Base-by-base conservation (phyloP, 2,888 invertebrate species). In the Andrena marginata region DNA sequence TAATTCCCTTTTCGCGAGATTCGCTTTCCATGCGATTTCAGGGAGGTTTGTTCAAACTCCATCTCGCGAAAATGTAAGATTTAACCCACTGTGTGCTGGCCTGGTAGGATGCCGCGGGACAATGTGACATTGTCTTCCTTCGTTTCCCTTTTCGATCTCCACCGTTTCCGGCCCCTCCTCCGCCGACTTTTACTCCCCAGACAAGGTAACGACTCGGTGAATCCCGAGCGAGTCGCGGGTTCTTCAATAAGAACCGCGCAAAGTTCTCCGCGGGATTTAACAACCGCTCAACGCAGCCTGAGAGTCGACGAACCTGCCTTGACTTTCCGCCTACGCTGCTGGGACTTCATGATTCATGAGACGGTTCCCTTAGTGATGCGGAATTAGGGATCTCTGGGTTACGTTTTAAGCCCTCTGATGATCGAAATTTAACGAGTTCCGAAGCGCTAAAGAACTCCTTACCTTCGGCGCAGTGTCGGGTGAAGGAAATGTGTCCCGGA, bases 241-340 rank as follows among this genome's bases (percentile, higher is more conserved):
- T 26, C 29, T 29, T 63, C 73, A 81, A 74, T 81, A 73, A 81
- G 65, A 80, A 80, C 51, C 23, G 70, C 16, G 20, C 26, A 63
- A 63, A 73, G 62, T 56, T 74, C 54, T 29, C 60, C 56, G 33
- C 49, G 73, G 60, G 73, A 35, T 73, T 82, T 69, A 65, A 81
- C 65, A 70, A 70, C 64, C 68, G 64, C 70, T 65, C 59, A 51
- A 72, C 26, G 62, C 42, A 35, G 31, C 35, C 10, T 10, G 2
- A n/a, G 23, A 72, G 54, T 59, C 29, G 35, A 64, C 54, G 64
- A 75, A 75, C 64, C 56, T 13, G 49, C 26, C 26, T 7, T 48
- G 16, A 62, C 48, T 60, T 56, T 62, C 48, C 48, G 59, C 10
- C 48, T 48, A 4, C 26, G 49, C 35, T 20, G 67, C 23, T 7